A percentile compares a stretch with the other conserved stretches of the same genome.
phyloP scores from a whole-genome alignment of 2,888 invertebrate species.

The Xanthia icteritia region DNA sequence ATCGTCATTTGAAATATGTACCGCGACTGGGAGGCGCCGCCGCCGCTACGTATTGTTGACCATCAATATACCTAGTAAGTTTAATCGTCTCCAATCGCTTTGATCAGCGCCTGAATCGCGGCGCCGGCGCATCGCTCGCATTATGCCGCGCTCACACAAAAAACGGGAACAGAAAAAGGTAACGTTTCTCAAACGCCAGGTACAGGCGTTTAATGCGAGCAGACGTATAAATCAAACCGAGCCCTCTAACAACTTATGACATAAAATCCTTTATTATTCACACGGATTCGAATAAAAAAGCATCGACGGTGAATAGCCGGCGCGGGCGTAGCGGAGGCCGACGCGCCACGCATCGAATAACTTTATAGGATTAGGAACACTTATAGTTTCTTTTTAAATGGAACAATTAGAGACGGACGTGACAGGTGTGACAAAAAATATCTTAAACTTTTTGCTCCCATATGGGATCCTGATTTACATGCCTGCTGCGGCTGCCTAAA shows the following conservation, averaged over 20 bases:
- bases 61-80: conserved; percentile 75
- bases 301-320: conserved; percentile 67
- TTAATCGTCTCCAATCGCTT: conserved; percentile 84
- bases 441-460: conserved; percentile 72
- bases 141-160: conserved; percentile 71
- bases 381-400: conserved; percentile 82
- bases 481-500: conserved; percentile 56
- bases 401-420: conserved; percentile 85
- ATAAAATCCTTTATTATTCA: conserved; percentile 88
- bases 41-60: conserved; percentile 73
- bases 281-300: conserved; percentile 78
- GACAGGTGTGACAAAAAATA: conserved; percentile 83
- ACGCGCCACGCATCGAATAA: conserved; percentile 81
- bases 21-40: conserved; percentile 75
- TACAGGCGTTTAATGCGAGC: conserved; percentile 72
- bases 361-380: conserved; percentile 84
- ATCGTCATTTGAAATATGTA: conserved; percentile 71
- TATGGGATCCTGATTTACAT: conserved; percentile 62
- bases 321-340: conserved; percentile 63
- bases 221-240: conserved; percentile 85
- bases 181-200: conserved; percentile 79
- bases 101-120: conserved; percentile 78
- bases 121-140: conserved; percentile 80
- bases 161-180: conserved; percentile 75
- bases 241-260: conserved; percentile 86